Evolutionary conservation across 2,888 invertebrate genomes (phyloP), one percentile per base, ranked within the genome.

Genomic region (Lamellibrachia satsuma): DNA sequence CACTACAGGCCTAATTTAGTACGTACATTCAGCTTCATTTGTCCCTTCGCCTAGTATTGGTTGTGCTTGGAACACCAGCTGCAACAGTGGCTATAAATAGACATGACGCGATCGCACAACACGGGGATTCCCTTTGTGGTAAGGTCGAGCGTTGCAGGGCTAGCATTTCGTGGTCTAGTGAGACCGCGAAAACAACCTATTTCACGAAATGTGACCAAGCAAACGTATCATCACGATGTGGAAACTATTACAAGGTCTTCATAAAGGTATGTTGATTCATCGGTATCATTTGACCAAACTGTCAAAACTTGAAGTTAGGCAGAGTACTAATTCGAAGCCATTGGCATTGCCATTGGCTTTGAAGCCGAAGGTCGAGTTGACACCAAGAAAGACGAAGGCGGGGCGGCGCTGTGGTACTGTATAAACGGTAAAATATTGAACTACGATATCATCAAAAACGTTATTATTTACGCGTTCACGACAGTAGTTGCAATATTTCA

Each of bases 241-340:
- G 75, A 75, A 75, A 75, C 75, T 75, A 75, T 75, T 75, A 75
- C 75, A 75, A 75, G 75, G 75, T 75, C 75, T 75, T 75, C 75
- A 75, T 15, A 75, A 75, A 75, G 75, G 75, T 75, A 75, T 75
- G 75, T 75, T 15, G 22, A 75, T 22, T 75, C 22, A 75, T 15
- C 75, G 55, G 55, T 55, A 55, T 9, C 55, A 55, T 55, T 55
- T 9, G 75, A 75, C 15, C n/a, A n/a, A 22, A 22, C n/a, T 75
- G 75, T 22, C 6, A 15, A 75, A 75, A 75, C 22, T 3, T 75
- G 75, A 75, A 75, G n/a, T 22, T 75, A 15, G 75, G 75, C 15
- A n/a, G n/a, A 22, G 15, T 22, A 75, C 75, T 75, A 11, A 22
- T 75, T 75, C 15, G 22, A 75, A 22, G 15, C 75, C 15, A 75